phyloP scores from a whole-genome alignment of 23 tunicate species.

The Ascidia mentula region DNA sequence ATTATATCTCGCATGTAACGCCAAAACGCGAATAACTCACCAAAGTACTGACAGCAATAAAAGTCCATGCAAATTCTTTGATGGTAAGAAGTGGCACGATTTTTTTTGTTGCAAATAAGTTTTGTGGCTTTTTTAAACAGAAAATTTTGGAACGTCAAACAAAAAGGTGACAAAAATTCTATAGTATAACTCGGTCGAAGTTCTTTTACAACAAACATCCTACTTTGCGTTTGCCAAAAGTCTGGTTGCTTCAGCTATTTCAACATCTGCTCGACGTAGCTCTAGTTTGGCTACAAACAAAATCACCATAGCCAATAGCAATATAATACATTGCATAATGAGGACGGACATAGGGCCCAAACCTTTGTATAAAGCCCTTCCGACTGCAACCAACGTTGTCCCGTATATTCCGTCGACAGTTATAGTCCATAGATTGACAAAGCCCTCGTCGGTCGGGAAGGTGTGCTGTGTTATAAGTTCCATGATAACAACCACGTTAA shows the following conservation, averaged over 20 bases:
- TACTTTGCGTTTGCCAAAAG: not conserved
- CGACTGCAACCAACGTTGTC: not conserved
- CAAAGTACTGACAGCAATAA: no score
- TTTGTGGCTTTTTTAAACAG: no score
- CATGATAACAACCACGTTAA: not conserved
- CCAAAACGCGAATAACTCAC: no score
- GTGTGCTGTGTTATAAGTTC: not conserved
- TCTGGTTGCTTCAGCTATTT: not conserved
- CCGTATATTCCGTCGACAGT: not conserved
- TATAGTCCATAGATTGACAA: not conserved
- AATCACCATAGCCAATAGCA: not conserved
- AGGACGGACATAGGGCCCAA: not conserved
- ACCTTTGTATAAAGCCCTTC: not conserved
- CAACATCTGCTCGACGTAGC: not conserved
- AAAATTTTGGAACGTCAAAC: no score
- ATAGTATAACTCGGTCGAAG: no score
- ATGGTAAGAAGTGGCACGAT: no score
- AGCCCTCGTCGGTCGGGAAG: not conserved
- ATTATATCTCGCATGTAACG: no score
- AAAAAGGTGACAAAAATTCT: no score
- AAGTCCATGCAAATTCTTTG: no score
- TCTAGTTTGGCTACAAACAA: not conserved
- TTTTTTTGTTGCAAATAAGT: no score
- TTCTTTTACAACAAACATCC: no score
- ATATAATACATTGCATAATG: not conserved